phyloP scores from a whole-genome alignment of 37 sponge, comb jelly and placozoan genomes.

The Lycopodina hypogea region DNA sequence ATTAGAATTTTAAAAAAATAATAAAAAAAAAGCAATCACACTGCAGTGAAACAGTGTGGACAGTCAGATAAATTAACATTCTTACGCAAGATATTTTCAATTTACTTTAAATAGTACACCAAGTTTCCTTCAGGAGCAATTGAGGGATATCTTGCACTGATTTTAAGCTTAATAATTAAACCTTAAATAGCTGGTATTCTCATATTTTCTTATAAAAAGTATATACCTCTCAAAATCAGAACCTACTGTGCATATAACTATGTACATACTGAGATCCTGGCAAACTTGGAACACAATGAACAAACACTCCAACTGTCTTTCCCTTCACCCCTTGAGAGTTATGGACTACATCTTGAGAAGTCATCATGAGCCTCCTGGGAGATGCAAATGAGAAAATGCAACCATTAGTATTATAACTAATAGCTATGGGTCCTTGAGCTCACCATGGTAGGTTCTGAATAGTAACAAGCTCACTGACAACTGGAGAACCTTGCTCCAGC shows the following conservation, averaged over 20 bases:
- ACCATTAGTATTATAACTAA: not conserved
- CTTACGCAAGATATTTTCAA: not conserved
- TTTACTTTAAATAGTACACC: not conserved
- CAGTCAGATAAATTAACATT: not conserved
- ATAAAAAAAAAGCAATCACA: not conserved
- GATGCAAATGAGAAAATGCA: not conserved
- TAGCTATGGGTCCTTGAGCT: not conserved
- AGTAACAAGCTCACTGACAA: not conserved
- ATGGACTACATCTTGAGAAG: constrained; percentile 7
- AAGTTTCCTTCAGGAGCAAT: too few species aligned
- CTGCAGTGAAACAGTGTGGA: not conserved
- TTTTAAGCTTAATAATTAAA: too few species aligned
- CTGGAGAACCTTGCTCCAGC: not conserved
- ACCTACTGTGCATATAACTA: too few species aligned
- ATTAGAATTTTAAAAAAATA: not conserved
- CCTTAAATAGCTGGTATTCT: too few species aligned
- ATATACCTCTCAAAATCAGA: too few species aligned
- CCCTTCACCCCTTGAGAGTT: constrained; percentile 19
- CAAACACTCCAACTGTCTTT: constrained; percentile 25
- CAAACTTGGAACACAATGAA: constrained; percentile 15
- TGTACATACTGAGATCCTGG: constrained; percentile 9
- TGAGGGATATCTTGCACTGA: too few species aligned
- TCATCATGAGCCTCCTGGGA: constrained; percentile 22
- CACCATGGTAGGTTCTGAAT: constrained; percentile 2
- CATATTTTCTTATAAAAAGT: too few species aligned